phyloP scores from a whole-genome alignment of 1,140 invertebrate species.

The Leptopilina clavipes region DNA sequence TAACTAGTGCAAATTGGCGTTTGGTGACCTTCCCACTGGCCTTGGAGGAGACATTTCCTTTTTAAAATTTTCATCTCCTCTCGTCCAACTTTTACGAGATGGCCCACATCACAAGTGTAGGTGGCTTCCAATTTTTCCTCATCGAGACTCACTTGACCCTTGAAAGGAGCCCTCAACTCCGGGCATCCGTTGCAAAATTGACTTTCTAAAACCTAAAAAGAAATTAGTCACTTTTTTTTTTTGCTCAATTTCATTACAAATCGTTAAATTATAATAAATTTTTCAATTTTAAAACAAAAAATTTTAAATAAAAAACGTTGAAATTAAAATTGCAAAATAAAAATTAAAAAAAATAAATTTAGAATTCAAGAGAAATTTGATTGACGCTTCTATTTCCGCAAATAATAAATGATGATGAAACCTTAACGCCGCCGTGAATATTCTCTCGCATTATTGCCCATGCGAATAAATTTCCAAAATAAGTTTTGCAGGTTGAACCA shows the following conservation, averaged over 20 bases:
- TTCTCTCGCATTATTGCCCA: conserved; percentile 79
- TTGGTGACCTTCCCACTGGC: conserved; percentile 74
- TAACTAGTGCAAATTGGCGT: conserved; percentile 75
- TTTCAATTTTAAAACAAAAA: conserved; percentile 33
- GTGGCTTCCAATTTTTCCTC: conserved; percentile 56
- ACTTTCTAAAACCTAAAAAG: conserved; percentile 69
- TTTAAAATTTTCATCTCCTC: conserved; percentile 60
- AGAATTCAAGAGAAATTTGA: too few species aligned
- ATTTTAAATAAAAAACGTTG: neutral
- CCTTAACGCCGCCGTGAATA: conserved; percentile 76
- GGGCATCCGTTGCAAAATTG: conserved; percentile 76
- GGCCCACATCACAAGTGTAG: conserved; percentile 68
- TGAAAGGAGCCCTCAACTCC: conserved; percentile 66
- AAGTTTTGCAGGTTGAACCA: conserved; percentile 75
- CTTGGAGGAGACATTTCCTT: conserved; percentile 73
- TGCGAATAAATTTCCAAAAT: conserved; percentile 75
- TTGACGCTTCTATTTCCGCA: too few species aligned
- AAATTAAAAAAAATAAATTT: too few species aligned
- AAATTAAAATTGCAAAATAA: too few species aligned
- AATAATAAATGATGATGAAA: too few species aligned
- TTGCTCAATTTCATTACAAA: too few species aligned
- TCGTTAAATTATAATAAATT: too few species aligned
- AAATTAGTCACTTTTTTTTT: too few species aligned
- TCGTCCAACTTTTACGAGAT: conserved; percentile 65
- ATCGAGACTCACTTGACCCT: conserved; percentile 71